Evolutionary conservation across 30 jellyfish, hydroid and myxozoan genomes (phyloP), one percentile per base, ranked within the genome.

Genomic region (Turritopsis dohrnii): DNA sequence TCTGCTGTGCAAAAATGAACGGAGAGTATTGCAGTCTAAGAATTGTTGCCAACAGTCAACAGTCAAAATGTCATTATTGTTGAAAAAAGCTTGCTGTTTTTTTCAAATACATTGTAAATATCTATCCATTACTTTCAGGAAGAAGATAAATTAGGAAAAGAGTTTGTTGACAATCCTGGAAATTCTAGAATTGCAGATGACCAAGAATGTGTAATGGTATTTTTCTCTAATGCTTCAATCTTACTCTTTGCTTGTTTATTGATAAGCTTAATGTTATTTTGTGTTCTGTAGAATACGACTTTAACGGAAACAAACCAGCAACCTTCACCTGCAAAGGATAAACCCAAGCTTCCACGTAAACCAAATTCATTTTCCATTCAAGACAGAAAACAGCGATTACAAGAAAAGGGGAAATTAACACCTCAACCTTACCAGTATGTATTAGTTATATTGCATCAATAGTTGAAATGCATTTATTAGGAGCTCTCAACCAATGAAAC

Each of bases 351-450:
- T 9, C 83, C 83, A 21, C 52, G 60, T 9, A 74, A 74, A 74
- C 83, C 83, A 29, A 29, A 74, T n/a, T 26, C 65, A 29, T 74
- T 74, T 24, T 24, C 83, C 9, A 13, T 74, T 21, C 60, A 26
- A 29, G 60, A 74, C 20, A 26, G 41, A 26, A 74, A 74, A 23
- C 83, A 74, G n/a, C 26, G 83, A n/a, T 7, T 74, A 23, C 65
- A 77, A 29, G 85, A 77, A 52, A 77, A 29, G 18, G 85, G 85
- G 30, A 30, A 24, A 19, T 66, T 77, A 20, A 77, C 85, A 28
- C 85, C 85, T 77, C 85, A 77, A 18, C 74, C 85, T 13, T 74
- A 24, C 9, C 52, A 74, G 83, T 74, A 29, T 26, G 83, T 74
- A 19, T 69, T 69, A 8, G 9, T 69, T 8, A 69, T 19, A 41